Conservation (phyloP, 2,113 vertebrate genomes). For the Pluvianellus socialis region DNA sequence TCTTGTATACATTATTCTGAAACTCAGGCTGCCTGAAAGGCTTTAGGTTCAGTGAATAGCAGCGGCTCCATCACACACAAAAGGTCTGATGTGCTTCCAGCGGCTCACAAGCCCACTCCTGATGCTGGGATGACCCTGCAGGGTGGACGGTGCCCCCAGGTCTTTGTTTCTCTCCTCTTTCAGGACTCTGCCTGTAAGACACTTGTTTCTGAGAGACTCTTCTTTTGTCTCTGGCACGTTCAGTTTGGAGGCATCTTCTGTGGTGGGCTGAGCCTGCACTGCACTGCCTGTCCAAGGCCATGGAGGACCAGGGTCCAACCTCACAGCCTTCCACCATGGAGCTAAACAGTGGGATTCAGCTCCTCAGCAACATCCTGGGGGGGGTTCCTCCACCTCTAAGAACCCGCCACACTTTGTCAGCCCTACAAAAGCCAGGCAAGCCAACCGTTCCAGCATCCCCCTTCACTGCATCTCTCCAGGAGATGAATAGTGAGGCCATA, state of each 20-base stretch:
- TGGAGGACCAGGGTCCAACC: not conserved
- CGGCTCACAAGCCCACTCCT: not conserved
- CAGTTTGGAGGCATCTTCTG: not conserved
- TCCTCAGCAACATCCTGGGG: not conserved
- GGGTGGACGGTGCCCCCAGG: not conserved
- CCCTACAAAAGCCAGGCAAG: not conserved
- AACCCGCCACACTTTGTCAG: not conserved
- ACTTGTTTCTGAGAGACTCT: not conserved
- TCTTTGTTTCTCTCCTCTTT: not conserved
- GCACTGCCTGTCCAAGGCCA: not conserved
- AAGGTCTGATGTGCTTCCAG: not conserved
- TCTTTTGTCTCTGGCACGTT: fast-evolving
- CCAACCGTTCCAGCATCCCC: not conserved
- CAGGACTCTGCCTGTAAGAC: not conserved
- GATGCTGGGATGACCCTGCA: not conserved
- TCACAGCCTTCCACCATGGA: not conserved
- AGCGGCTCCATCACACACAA: not conserved
- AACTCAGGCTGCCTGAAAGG: not conserved
- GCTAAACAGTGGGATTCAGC: not conserved
- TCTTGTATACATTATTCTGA: not conserved
- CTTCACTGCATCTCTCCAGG: not conserved
- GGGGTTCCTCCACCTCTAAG: not conserved
- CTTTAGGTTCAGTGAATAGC: slow-evolving; percentile 20
- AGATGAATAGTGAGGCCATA: not conserved
- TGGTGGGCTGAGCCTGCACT: not conserved